Evolutionary conservation across 1,140 invertebrate species (phyloP).

Genomic region (Papilio aristodemus): DNA sequence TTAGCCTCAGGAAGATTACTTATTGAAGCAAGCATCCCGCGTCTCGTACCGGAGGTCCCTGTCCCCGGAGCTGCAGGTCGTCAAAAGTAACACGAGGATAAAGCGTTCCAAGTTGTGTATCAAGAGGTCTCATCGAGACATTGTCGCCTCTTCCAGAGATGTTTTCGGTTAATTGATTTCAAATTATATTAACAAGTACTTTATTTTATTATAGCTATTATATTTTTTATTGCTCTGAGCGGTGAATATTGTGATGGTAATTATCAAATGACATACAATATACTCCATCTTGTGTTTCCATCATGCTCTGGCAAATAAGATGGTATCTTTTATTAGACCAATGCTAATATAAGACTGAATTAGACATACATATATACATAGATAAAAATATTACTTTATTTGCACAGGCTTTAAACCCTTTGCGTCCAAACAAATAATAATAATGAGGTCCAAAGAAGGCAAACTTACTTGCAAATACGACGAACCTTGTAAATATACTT

Average conservation of each 20-base stretch:
- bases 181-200: neutral
- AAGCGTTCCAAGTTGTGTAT: conserved; percentile 55
- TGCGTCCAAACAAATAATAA: conserved; percentile 62
- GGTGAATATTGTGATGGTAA: too few species aligned
- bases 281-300: too few species aligned
- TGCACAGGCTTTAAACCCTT: conserved; percentile 63
- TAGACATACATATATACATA: too few species aligned
- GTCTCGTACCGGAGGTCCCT: conserved; percentile 38
- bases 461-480: conserved; percentile 50
- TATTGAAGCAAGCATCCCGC: conserved; percentile 55
- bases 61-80: conserved; percentile 39
- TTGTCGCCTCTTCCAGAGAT: conserved; percentile 40
- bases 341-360: too few species aligned
- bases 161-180: conserved; percentile 49
- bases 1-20: conserved; percentile 66
- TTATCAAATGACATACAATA: too few species aligned
- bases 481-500: conserved; percentile 26
- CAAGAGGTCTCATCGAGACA: conserved; percentile 47
- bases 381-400: neutral
- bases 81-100: conserved; percentile 42
- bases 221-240: too few species aligned
- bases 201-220: conserved; percentile 14
- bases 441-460: conserved; percentile 57
- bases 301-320: too few species aligned
- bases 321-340: too few species aligned